phyloP scores from a whole-genome alignment of 2,113 vertebrate genomes.

The Hippocampus mohnikei region DNA sequence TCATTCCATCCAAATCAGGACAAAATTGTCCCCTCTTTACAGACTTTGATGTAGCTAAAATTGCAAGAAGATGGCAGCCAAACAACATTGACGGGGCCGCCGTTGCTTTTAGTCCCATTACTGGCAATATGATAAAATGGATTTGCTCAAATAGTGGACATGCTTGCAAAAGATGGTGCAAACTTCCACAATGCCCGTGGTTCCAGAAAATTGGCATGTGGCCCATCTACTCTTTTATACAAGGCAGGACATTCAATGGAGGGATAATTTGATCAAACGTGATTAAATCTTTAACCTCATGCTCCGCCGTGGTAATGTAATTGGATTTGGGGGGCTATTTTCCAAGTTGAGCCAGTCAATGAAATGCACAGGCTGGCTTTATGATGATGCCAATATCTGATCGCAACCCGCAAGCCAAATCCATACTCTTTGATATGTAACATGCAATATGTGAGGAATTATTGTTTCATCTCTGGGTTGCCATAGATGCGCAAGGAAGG shows the following conservation, averaged over 20 bases:
- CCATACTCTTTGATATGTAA: constrained; percentile 60
- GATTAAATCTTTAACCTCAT: constrained; percentile 25
- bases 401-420: constrained; percentile 35
- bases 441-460: constrained; percentile 52
- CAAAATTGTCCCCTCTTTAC: constrained; percentile 17
- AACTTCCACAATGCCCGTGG: constrained; percentile 10
- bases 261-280: constrained; percentile 1
- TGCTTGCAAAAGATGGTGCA: constrained; percentile 28
- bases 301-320: constrained; percentile 1
- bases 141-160: constrained; percentile 21
- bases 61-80: constrained; percentile 37
- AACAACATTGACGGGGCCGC: constrained; percentile 39
- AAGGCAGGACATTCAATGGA: constrained; percentile 15
- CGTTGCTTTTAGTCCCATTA: constrained; percentile 56
- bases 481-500: constrained; percentile 49
- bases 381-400: constrained; percentile 47
- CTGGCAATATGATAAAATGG: constrained; percentile 37
- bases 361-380: constrained; percentile 21
- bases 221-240: not conserved
- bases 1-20: constrained; percentile 10
- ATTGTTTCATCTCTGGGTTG: constrained; percentile 46
- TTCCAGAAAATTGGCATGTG: constrained; percentile 1
- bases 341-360: constrained; percentile 12
- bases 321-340: constrained; percentile 10
- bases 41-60: constrained; percentile 49